Evolutionary conservation across 1,140 invertebrate genomes (phyloP), one percentile per base, ranked within the genome.

Genomic region (Calycopis cecrops): DNA sequence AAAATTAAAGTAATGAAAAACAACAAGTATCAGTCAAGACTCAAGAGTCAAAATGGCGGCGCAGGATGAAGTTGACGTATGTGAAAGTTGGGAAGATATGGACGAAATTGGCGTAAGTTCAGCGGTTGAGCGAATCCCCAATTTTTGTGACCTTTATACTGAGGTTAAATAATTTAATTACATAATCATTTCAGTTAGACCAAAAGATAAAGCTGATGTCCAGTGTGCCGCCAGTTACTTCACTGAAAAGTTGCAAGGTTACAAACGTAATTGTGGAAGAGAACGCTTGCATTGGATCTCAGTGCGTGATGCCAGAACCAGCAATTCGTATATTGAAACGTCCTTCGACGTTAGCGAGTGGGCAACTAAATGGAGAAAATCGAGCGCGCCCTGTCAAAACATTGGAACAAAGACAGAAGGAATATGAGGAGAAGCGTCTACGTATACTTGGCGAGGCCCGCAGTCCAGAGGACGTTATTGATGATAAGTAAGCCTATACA

Each of bases 81-180:
- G 80, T 80, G 93, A 95, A 83, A 94, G 91, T 88, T 95, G 94
- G 94, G 94, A 95, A 88, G 93, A 95, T 87, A 92, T 95, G 85
- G 93, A 94, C 71, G 94, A 94, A 80, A 91, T 84, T 80, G 79
- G 83, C 62, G 83, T 86, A 83, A 86, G 83, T 83, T 69, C 72
- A 67, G 69, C 53, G 67, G 58, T 69, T 67, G 71, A 66, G 57
- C 55, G 52, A 55, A 75, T 53, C 54, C 59, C 42, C n/a, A 55
- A 33, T 48, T 44, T 40, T 28, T 40, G 59, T 44, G 51, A 63
- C 54, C 49, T 53, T 57, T 38, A 59, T 44, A 34, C 33, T 51
- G 52, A 42, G 28, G 52, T 35, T 48, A 35, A 34, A 35, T 34
- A 7, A 53, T 49, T 59, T 44, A 52, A 60, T 66, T 55, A 68